Percentiles rank a stretch among this genome's conserved stretches.
These are phyloP conservation scores for Aplidium turbinatum DNA, from an alignment of 23 tunicate species.

Conservation along the genomic window DNA sequence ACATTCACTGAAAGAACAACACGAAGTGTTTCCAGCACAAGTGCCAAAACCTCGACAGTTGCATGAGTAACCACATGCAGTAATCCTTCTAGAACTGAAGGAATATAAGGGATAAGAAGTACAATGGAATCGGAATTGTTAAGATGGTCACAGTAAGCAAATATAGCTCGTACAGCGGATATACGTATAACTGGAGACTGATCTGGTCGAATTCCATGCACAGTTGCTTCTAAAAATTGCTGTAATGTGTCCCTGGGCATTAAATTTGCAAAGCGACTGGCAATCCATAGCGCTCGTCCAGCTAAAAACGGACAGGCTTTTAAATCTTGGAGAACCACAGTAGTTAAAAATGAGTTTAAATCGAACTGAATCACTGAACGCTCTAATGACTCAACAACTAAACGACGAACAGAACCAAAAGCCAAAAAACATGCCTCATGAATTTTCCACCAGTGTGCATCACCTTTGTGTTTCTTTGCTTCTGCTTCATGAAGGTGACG, in stretches of 20 bases:
- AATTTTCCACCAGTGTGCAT: constrained; percentile 82
- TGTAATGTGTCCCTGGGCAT: constrained; percentile 49
- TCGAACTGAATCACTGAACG: constrained; percentile 66
- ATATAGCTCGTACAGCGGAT: constrained; percentile 77
- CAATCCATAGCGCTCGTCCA: constrained; percentile 80
- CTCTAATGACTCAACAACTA: constrained; percentile 42
- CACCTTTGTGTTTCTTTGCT: constrained; percentile 38
- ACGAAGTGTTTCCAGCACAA: constrained; percentile 64
- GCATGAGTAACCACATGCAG: constrained; percentile 65
- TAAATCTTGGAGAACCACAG: constrained; percentile 53
- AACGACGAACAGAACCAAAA: constrained; percentile 64
- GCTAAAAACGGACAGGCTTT: constrained; percentile 56
- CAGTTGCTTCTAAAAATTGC: constrained; percentile 70
- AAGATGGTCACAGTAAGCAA: constrained; percentile 78
- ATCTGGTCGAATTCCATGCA: constrained; percentile 62
- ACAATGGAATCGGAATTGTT: constrained; percentile 17
- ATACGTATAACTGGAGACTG: constrained; percentile 69
- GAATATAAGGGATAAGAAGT: constrained; percentile 45
- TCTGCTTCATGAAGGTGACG: constrained; percentile 67
- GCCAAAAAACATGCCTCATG: constrained; percentile 82
- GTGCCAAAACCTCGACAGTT: constrained; percentile 62
- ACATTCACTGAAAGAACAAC: constrained; percentile 47
- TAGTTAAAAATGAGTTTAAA: constrained; percentile 56
- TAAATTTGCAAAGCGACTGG: constrained; percentile 69
- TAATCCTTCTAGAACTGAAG: constrained; percentile 55